phyloP scores from a whole-genome alignment of 2,113 vertebrate species.

The Nycticryphes semicollaris region DNA sequence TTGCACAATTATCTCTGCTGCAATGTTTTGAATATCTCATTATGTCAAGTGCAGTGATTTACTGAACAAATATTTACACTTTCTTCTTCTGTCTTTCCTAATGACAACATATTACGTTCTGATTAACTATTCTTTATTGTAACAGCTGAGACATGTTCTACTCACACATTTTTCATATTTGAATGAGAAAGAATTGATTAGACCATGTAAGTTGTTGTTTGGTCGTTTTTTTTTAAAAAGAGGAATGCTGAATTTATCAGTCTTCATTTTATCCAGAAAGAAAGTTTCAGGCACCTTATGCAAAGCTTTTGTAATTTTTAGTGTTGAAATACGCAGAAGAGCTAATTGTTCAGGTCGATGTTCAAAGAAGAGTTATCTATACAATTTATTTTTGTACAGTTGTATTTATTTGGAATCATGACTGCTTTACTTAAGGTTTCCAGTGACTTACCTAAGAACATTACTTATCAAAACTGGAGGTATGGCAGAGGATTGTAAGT shows the following conservation, averaged over 20 bases:
- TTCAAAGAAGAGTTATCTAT: not conserved
- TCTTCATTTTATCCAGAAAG: not conserved
- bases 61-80: constrained; percentile 55
- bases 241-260: not conserved
- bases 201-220: not conserved
- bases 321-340: not conserved
- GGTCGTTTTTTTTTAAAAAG: not conserved
- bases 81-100: constrained; percentile 11
- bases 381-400: not conserved
- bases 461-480: not conserved
- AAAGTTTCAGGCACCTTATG: not conserved
- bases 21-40: constrained; percentile 11
- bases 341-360: not conserved
- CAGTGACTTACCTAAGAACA: not conserved
- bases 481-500: not conserved
- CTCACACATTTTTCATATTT: not conserved
- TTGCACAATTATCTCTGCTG: not conserved
- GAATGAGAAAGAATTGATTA: not conserved
- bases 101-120: constrained; percentile 6
- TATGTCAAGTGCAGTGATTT: constrained; percentile 45
- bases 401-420: not conserved
- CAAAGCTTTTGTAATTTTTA: not conserved
- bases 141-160: not conserved
- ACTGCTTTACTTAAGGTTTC: not conserved
- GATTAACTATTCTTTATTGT: constrained; percentile 43